Evolutionary conservation across 2,888 invertebrate species (phyloP), one percentile per base, ranked within the genome.

Genomic region (Tachina grossa): DNA sequence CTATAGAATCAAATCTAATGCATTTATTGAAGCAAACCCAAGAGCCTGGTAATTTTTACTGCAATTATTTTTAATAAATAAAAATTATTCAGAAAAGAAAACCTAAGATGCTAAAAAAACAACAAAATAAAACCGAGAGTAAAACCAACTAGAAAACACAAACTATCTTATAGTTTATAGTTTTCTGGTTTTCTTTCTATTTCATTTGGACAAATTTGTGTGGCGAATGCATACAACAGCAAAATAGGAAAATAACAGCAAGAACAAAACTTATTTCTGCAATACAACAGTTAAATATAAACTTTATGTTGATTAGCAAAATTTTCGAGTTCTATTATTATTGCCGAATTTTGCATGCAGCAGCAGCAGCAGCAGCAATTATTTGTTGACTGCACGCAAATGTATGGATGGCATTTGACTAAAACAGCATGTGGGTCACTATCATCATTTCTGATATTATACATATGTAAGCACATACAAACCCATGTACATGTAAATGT

Each of bases 131-230:
- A 63, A 53, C 13, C 39, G 39, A 41, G 10, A 61, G 49, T 47
- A 76, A 16, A 53, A n/a, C 43, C 16, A 47, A 55, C 53, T 71
- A 65, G 47, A 71, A 57, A 76, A 57, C n/a, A 45, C 55, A 59
- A 79, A 79, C 22, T 83, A 59, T 72, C 63, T 82, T 63, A n/a
- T 39, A 59, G 39, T 59, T 61, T 61, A 9, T 43, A 11, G 16
- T 16, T 72, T 53, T 31, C 45, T 68, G 45, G n/a, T 39, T 51
- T 45, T 49, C 19, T 65, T 22, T 43, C n/a, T 76, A 53, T 41
- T 39, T 65, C 53, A 45, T 74, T 77, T 61, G 31, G 45, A 45
- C 45, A 57, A 85, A 82, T 78, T 82, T 78, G 76, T 83, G 68
- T 63, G 47, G 39, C 68, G 49, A 68, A 74, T 84, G 51, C 65